Percentiles rank a stretch among this genome's conserved stretches.
Evolutionary conservation across 2,888 invertebrate genomes (phyloP).

Genomic region (Stenolophus ochropezus): DNA sequence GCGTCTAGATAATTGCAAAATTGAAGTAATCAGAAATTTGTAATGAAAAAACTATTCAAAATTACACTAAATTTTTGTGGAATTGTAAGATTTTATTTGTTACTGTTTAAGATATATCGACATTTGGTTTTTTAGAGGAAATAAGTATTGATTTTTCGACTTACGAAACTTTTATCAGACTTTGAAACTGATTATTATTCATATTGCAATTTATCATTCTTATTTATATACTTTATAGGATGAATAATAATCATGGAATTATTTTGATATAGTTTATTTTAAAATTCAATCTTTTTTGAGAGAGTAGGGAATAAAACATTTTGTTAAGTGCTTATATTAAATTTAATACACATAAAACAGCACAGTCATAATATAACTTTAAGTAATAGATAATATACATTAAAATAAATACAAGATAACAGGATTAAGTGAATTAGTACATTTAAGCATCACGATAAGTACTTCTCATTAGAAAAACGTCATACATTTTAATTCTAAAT

Average conservation of each 20-base stretch:
- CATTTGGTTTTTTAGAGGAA: background rate
- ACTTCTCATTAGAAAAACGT: conserved; percentile 23
- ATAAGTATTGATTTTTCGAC: background rate
- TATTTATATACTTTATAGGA: background rate
- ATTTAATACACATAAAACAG: conserved; percentile 68
- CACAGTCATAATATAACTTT: conserved; percentile 68
- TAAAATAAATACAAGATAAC: conserved; percentile 60
- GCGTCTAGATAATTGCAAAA: background rate
- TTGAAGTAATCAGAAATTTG: too few species aligned
- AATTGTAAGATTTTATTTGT: too few species aligned
- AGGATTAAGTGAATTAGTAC: conserved; percentile 57
- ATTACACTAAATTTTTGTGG: too few species aligned
- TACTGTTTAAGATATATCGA: background rate
- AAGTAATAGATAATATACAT: conserved; percentile 65
- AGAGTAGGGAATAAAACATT: background rate
- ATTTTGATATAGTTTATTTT: background rate
- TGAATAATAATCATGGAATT: background rate
- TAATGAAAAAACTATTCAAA: too few species aligned
- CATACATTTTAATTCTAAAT: conserved; percentile 44
- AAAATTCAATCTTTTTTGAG: background rate
- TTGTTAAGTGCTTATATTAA: conserved; percentile 46
- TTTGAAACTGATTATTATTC: background rate
- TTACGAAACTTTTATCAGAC: background rate
- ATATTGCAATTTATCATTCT: background rate
- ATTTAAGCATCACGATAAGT: conserved; percentile 55